phyloP scores from a whole-genome alignment of 2,888 invertebrate species.

The Eupsilia transversa region DNA sequence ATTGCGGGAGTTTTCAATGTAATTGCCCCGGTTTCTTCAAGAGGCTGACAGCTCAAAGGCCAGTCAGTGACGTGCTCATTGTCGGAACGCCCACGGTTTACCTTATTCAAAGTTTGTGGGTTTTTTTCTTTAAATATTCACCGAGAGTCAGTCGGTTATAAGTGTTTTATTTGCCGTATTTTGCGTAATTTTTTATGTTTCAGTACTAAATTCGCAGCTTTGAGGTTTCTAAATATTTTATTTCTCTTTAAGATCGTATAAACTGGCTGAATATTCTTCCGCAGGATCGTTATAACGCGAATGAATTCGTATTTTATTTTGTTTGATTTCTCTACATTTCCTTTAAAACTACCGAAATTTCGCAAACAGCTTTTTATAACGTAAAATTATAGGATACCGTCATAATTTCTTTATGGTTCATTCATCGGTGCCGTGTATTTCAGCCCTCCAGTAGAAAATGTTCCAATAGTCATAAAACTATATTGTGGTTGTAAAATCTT shows the following conservation, averaged over 20 bases:
- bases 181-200: conserved; percentile 46
- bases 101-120: conserved; percentile 87
- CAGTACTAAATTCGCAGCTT: conserved; percentile 13
- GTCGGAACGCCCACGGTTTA: conserved; percentile 88
- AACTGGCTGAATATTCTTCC: conserved; percentile 18
- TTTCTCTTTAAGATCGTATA: conserved; percentile 27
- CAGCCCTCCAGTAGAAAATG: conserved; percentile 82
- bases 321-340: conserved; percentile 10
- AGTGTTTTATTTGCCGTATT: conserved; percentile 68
- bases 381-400: conserved; percentile 80
- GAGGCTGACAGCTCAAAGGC: conserved; percentile 89
- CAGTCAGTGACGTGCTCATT: conserved; percentile 88
- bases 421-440: conserved; percentile 74
- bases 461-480: conserved; percentile 85
- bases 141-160: conserved; percentile 75
- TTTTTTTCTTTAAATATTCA: conserved; percentile 84
- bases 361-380: conserved; percentile 77
- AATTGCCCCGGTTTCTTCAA: conserved; percentile 90
- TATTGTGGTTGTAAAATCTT: conserved; percentile 85
- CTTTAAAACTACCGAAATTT: conserved; percentile 60
- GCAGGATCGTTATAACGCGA: conserved; percentile 14
- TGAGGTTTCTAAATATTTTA: conserved; percentile 35
- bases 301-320: conserved; percentile 25
- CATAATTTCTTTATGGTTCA: conserved; percentile 83
- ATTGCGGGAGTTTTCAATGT: conserved; percentile 88